Evolutionary conservation across 2,888 invertebrate species (phyloP), one percentile per base, ranked within the genome.

Genomic region (Idaea straminata): DNA sequence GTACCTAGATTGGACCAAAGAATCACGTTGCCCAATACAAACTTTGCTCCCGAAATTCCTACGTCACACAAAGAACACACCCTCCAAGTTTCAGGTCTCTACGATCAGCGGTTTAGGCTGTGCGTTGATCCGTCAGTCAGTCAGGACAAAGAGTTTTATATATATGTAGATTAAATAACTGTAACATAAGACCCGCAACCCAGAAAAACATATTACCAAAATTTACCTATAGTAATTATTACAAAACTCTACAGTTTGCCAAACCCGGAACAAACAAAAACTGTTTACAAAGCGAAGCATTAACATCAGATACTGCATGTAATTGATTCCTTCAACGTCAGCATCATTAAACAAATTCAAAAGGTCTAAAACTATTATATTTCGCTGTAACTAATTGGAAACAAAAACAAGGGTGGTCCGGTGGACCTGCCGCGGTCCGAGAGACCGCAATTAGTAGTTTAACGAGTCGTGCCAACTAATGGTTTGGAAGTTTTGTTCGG

Each of bases 371-470:
- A 75, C 74, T 76, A 74, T 76, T 72, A 74, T 74, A 75, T 70
- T 72, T 70, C 70, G 69, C 69, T 67, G 64, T 68, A 77, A 82
- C 81, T 86, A 87, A 88, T 87, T 83, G 86, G 81, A 80, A 76
- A 81, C 81, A 83, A 83, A 85, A 84, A 84, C 83, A 72, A 71
- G 75, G 72, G 64, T 57, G 72, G 71, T 66, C 66, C 63, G 61
- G 13, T 59, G 67, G 71, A 47, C 69, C 68, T 66, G 67, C 77
- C 77, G 81, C 10, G 47, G 81, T 76, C 72, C 74, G 77, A 75
- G 75, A 72, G 77, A 83, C 86, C 84, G 86, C 89, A 89, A 89
- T 91, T 91, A 90, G 85, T 80, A 81, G 82, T 79, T 82, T 83
- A 85, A 84, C 83, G 86, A 82, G 77, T 77, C 83, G 79, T 74